Conservation (phyloP, 2,797 vertebrate species). For the Buphagus erythrorhynchus region DNA sequence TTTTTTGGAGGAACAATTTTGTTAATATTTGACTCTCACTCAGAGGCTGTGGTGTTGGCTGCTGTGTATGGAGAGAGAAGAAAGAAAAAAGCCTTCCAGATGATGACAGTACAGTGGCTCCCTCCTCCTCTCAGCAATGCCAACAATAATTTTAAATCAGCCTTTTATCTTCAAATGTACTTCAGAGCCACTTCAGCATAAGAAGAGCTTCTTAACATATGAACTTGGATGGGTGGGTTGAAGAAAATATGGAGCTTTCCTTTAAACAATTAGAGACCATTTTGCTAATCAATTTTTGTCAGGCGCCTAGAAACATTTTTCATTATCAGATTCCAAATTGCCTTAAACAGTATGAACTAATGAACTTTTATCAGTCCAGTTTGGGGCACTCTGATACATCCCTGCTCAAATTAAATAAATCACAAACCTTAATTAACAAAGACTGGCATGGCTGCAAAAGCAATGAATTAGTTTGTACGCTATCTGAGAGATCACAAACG, state of each 20-base stretch:
- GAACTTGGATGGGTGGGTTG: background rate
- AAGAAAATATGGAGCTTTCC: background rate
- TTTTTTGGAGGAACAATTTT: background rate
- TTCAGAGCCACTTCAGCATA: background rate
- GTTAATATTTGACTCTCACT: background rate
- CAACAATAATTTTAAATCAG: constrained; percentile 32
- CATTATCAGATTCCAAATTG: constrained; percentile 2
- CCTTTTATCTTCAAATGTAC: constrained; percentile 37
- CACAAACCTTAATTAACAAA: constrained; percentile 66
- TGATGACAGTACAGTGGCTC: constrained; percentile 4
- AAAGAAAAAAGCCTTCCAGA: constrained; percentile 19
- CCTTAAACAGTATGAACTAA: constrained; percentile 11
- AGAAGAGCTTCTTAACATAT: constrained; percentile 1
- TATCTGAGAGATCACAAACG: constrained; percentile 58
- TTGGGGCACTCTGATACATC: constrained; percentile 17
- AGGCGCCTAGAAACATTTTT: constrained; percentile 23
- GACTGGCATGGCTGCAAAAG: constrained; percentile 45
- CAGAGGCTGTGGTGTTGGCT: background rate
- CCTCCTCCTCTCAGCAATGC: constrained; percentile 11
- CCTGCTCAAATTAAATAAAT: constrained; percentile 62
- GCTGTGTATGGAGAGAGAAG: background rate
- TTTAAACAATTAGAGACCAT: constrained; percentile 2
- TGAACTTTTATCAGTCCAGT: constrained; percentile 52
- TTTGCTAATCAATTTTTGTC: constrained; percentile 25
- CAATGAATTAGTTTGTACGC: constrained; percentile 61